These are phyloP conservation scores for Harpagoxenus sublaevis DNA, from an alignment of 2,888 invertebrate genomes.

Conservation along the genomic window DNA sequence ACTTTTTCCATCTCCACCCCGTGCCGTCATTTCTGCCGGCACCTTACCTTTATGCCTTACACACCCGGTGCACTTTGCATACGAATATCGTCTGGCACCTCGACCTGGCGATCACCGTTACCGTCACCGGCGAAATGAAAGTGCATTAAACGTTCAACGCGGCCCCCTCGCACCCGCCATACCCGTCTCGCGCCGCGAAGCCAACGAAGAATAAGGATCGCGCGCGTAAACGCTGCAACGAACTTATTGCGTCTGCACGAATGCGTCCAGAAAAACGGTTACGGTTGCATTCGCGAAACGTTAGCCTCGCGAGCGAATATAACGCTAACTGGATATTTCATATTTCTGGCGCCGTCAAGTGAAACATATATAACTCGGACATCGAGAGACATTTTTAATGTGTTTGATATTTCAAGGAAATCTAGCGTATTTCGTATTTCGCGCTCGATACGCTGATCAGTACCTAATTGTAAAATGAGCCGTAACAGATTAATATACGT, in stretches of 20 bases:
- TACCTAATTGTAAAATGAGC: not conserved
- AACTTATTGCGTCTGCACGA: constrained; percentile 54
- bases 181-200: not conserved
- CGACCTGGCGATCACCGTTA: constrained; percentile 38
- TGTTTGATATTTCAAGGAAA: not conserved
- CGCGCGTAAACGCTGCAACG: constrained; percentile 51
- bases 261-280: constrained; percentile 40
- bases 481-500: not conserved
- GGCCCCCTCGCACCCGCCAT: not conserved
- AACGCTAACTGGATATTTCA: constrained; percentile 28
- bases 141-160: constrained; percentile 67
- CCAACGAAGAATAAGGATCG: constrained; percentile 47
- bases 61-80: constrained; percentile 68
- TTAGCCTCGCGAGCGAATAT: not conserved
- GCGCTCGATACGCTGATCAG: not conserved
- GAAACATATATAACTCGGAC: not conserved
- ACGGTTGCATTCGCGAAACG: constrained; percentile 21
- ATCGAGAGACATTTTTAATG: not conserved
- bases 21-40: constrained; percentile 46
- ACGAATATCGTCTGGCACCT: constrained; percentile 63
- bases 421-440: not conserved
- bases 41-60: constrained; percentile 45
- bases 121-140: constrained; percentile 67
- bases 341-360: not conserved
- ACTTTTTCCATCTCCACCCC: constrained; percentile 14